Evolutionary conservation across 2,797 vertebrate species (phyloP).

Genomic region (Ceryle rudis): DNA sequence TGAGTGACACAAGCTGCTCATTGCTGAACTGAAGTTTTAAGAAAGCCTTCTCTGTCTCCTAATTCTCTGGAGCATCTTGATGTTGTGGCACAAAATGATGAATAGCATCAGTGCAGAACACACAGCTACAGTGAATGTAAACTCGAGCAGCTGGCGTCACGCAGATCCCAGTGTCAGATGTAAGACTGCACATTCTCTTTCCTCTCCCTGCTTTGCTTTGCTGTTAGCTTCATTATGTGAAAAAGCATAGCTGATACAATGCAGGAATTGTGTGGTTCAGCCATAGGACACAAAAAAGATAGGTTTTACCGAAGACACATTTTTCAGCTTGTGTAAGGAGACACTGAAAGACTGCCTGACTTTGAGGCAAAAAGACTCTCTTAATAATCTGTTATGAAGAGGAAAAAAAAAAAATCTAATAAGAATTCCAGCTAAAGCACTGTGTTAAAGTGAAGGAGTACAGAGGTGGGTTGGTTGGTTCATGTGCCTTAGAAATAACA

Average conservation of each 20-base stretch:
- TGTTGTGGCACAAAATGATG: neutral
- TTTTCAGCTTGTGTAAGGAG: neutral
- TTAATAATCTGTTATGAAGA: neutral
- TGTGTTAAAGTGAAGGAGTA: neutral
- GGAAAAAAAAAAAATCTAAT: neutral
- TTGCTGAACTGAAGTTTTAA: neutral
- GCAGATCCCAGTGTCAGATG: neutral
- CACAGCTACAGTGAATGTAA: neutral
- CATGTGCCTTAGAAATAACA: neutral
- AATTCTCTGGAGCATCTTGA: neutral
- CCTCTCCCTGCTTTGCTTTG: neutral
- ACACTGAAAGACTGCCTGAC: neutral
- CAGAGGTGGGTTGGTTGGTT: neutral
- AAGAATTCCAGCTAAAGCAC: neutral
- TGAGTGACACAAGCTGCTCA: neutral
- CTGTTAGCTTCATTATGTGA: constrained; percentile 5
- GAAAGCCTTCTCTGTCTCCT: neutral
- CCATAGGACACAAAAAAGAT: neutral
- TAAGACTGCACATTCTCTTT: neutral
- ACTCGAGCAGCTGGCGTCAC: neutral
- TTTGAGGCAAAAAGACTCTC: neutral
- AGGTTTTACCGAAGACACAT: neutral
- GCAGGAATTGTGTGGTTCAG: neutral
- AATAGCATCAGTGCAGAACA: neutral
- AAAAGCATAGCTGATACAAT: neutral